Base-by-base conservation (phyloP, 2,113 vertebrate species). In the Tachysurus fulvidraco region DNA sequence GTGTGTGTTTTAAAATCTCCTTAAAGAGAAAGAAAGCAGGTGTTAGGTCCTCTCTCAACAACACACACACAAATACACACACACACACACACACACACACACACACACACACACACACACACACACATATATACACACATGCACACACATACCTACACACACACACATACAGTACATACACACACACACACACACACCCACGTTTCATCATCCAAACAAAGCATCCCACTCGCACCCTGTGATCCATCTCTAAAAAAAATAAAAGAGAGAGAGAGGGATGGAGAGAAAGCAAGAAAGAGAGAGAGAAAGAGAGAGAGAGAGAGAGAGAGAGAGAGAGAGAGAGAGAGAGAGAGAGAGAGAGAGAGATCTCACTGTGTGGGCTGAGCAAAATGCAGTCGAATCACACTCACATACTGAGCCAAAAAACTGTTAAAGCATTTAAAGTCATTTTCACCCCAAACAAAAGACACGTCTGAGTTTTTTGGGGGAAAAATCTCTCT, bases 151-250 rank as follows among this genome's bases (percentile, higher is more conserved):
- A 36, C 36, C 1, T 2, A 36, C 41, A 78, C 65, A 87, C 79
- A 91, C 86, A 79, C 87, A 87, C 85, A 90, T 79, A 86, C 85
- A n/a, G n/a, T n/a, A 36, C 36, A 36, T 2, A 36, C 41, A 78
- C 65, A 87, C 81, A 85, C 81, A 90, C 88, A 83, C 90, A 87
- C 88, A 91, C 83, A 87, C 87, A 57, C 86, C 83, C 87, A 85
- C 88, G 83, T 67, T 67, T 74, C 46, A 85, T 83, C 90, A 88
- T 88, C 64, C 77, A 90, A 83, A 90, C 85, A 89, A 88, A 89
- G 85, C 65, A 89, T 83, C 87, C 86, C 88, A 89, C 88, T 89
- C 84, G 76, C 88, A 64, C 88, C 79, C 85, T 77, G 83, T 46
- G 55, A 83, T 76, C 83, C 46, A 8, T 88, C 88, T 87, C 55